Conservation (phyloP, 2,113 vertebrate species). For the Condylura cristata region DNA sequence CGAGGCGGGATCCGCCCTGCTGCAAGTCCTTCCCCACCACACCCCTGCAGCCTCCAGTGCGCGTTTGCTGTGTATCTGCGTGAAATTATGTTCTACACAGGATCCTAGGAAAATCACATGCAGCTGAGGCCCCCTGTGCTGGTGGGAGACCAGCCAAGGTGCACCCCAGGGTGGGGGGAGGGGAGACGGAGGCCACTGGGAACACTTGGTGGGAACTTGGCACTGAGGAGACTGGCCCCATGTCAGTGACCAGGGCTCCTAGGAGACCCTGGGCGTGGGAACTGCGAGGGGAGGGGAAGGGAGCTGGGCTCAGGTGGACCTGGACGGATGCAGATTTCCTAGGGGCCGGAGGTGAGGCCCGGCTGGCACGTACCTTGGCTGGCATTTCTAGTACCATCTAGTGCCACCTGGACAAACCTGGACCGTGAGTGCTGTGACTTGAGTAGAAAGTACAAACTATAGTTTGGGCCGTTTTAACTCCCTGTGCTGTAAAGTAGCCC, state of each 20-base stretch:
- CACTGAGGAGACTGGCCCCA: not conserved
- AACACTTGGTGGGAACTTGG: not conserved
- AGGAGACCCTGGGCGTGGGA: rapidly evolving
- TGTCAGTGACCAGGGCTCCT: too few relatives aligned
- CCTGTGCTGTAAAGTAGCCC: not conserved
- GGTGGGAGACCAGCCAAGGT: not conserved
- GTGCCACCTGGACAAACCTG: not conserved
- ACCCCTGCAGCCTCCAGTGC: rapidly evolving
- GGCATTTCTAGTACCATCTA: not conserved
- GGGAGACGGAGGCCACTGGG: not conserved
- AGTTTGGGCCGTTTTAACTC: not conserved
- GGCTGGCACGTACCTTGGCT: not conserved
- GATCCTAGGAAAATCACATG: not conserved
- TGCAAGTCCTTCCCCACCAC: not conserved
- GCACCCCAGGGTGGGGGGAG: not conserved
- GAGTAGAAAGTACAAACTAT: not conserved
- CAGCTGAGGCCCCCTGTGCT: not conserved
- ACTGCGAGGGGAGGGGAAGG: too few relatives aligned
- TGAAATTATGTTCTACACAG: not conserved
- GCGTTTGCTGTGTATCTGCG: not conserved
- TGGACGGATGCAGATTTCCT: not conserved
- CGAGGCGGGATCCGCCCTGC: not conserved
- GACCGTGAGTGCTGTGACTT: not conserved
- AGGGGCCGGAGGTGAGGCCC: not conserved
- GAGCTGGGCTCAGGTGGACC: rapidly evolving